phyloP scores from a whole-genome alignment of 1,140 invertebrate species.

The Eriosoma lanigerum region DNA sequence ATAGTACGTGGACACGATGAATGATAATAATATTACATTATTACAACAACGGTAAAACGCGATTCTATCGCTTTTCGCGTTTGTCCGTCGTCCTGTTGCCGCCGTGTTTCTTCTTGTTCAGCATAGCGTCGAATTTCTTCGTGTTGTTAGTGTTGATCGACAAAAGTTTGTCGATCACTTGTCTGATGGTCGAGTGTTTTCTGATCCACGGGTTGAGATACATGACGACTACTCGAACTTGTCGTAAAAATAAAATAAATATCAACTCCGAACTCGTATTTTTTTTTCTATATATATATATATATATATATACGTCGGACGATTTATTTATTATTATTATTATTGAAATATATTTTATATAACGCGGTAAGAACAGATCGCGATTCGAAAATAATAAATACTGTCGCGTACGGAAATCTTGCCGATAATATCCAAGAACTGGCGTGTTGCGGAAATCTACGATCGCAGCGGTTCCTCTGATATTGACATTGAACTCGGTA shows the following conservation, averaged over 20 bases:
- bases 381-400: neutral
- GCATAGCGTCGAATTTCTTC: slow-evolving; percentile 48
- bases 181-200: slow-evolving; percentile 71
- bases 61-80: neutral
- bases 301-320: neutral
- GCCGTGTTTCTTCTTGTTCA: slow-evolving; percentile 44
- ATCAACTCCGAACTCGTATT: no score
- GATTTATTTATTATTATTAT: no score
- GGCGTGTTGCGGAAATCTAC: neutral
- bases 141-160: slow-evolving; percentile 52
- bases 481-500: slow-evolving; percentile 51
- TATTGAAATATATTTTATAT: no score
- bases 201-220: slow-evolving; percentile 74
- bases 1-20: no score
- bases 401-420: neutral
- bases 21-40: no score
- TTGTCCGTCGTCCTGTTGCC: neutral
- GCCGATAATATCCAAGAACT: slow-evolving; percentile 44
- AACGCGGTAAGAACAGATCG: no score
- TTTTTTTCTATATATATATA: neutral
- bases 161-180: slow-evolving; percentile 65
- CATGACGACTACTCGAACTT: no score
- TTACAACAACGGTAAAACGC: no score
- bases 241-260: no score
- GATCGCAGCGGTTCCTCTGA: slow-evolving; percentile 29